Evolutionary conservation across 2,888 invertebrate genomes (phyloP).

Genomic region (Rhyacophila evoluta): DNA sequence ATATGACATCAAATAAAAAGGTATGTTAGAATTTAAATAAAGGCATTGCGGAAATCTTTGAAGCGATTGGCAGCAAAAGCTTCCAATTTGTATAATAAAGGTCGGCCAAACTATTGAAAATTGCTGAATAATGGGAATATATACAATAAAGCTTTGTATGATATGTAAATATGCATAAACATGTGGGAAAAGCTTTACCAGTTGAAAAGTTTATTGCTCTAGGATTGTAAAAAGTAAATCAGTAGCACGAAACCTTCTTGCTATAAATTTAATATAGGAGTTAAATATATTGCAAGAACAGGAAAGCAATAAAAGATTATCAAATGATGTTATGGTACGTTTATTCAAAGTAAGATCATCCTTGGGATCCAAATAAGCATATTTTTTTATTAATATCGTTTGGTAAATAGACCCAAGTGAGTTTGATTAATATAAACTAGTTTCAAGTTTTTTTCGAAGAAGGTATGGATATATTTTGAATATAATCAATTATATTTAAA

Average conservation of each 20-base stretch:
- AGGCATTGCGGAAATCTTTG: neutral
- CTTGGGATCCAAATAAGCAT: no score
- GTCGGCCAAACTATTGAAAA: conserved; percentile 32
- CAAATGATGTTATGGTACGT: no score
- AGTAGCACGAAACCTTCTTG: neutral
- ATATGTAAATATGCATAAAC: neutral
- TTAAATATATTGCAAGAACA: no score
- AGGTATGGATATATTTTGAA: no score
- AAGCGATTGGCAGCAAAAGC: conserved; percentile 22
- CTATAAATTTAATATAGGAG: no score
- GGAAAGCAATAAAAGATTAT: no score
- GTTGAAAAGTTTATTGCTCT: neutral
- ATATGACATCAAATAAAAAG: neutral
- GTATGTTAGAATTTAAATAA: neutral
- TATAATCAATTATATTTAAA: no score
- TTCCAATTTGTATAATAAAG: conserved; percentile 37
- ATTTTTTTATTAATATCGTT: no score
- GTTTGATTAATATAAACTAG: no score
- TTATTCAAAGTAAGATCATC: no score
- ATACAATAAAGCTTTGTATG: neutral
- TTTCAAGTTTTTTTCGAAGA: no score
- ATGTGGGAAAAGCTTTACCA: neutral
- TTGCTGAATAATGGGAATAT: neutral
- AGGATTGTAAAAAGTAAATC: neutral
- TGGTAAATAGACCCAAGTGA: no score